These are phyloP conservation scores for Drosophila bifasciata DNA, from an alignment of 1,140 invertebrate species.

Conservation along the genomic window DNA sequence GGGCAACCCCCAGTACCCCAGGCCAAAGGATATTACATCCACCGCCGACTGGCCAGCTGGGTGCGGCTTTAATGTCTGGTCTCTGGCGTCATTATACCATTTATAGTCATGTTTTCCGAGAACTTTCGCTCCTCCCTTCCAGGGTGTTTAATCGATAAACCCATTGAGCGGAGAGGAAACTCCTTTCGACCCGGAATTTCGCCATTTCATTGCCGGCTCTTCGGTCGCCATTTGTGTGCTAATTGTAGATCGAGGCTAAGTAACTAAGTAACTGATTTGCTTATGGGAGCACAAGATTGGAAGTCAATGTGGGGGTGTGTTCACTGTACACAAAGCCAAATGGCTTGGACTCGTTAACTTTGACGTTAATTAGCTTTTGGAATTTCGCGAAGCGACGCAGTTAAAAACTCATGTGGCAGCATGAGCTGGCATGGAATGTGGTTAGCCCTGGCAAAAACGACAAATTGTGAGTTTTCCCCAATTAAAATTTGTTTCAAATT, in stretches of 20 bases:
- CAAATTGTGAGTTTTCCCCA: too few species aligned
- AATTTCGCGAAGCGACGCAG: slow-evolving; percentile 57
- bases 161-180: slow-evolving; percentile 22
- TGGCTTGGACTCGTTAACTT: slow-evolving; percentile 46
- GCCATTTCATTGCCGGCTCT: slow-evolving; percentile 14
- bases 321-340: slow-evolving; percentile 10
- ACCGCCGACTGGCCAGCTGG: slow-evolving; percentile 42
- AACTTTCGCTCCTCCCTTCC: slow-evolving; percentile 65
- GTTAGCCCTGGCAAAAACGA: background rate
- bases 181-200: slow-evolving; percentile 24
- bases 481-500: too few species aligned
- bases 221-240: slow-evolving; percentile 36
- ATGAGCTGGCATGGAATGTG: slow-evolving; percentile 1
- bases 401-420: slow-evolving; percentile 21
- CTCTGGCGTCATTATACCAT: slow-evolving; percentile 74
- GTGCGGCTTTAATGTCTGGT: slow-evolving; percentile 71
- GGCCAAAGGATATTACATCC: slow-evolving; percentile 43
- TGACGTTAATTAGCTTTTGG: slow-evolving; percentile 53
- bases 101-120: slow-evolving; percentile 57
- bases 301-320: slow-evolving; percentile 1
- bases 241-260: slow-evolving; percentile 63
- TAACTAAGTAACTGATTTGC: slow-evolving; percentile 58
- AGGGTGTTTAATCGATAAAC: slow-evolving; percentile 71
- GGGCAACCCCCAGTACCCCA: slow-evolving; percentile 47
- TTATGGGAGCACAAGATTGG: background rate